Base-by-base conservation (phyloP, 2,797 vertebrate genomes). In the Falco peregrinus region DNA sequence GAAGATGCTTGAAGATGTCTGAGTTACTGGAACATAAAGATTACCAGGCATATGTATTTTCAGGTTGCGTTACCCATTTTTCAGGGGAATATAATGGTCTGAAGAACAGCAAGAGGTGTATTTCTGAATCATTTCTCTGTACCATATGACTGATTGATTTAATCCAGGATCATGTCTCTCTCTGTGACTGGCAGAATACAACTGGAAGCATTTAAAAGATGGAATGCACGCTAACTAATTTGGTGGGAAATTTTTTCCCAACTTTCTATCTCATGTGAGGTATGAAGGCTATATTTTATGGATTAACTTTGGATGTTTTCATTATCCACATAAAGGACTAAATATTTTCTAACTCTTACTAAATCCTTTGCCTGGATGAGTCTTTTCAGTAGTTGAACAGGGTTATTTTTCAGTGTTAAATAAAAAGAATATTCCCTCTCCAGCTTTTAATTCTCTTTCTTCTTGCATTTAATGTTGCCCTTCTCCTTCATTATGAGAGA, bases 401-500 rank as follows among this genome's bases (percentile, higher is more conserved):
- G 29, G 28, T 53, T 96, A 51, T 93, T 87, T 80, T 84, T 80
- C 43, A 67, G 31, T 85, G 54, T 90, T 95, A 79, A 96, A 88
- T 68, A 71, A 88, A 78, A 95, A 68, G 15, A 80, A 75, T 64
- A 88, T 90, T 82, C 47, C 41, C 63, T 90, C 25, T 96, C 41
- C 25, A 78, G 61, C 51, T 93, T 89, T 93, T 85, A 86, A 65
- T 71, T 84, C 33, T 93, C 35, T 85, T 51, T 93, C 39, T 94
- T 80, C 50, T 61, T 84, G 22, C 25, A 48, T 10, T 81, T 59
- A 84, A 73, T 73, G 16, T 86, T 1, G 12, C 69, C 29, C 70
- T 92, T 65, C 43, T 91, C 63, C 47, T 88, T 85, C 76, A 45
- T 94, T 91, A 64, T 29, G 33, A 69, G 41, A 75, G 19, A 71